These are phyloP conservation scores for Notocelia uddmanniana DNA, from an alignment of 2,888 invertebrate species.

Conservation along the genomic window DNA sequence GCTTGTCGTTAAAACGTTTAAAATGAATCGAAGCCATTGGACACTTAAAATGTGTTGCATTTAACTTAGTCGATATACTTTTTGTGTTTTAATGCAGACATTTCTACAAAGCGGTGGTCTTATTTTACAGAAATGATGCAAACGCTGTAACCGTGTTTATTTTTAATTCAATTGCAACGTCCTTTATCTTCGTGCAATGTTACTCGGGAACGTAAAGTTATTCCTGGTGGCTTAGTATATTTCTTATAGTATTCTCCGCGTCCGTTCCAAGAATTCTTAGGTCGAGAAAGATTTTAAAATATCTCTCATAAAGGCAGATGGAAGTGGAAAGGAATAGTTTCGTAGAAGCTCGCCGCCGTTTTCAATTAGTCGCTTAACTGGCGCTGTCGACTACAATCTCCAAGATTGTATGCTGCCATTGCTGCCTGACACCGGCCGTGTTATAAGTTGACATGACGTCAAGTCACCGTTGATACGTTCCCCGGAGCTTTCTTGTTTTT, in stretches of 20 bases:
- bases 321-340: conserved; percentile 52
- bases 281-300: conserved; percentile 44
- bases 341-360: conserved; percentile 56
- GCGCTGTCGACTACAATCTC: conserved; percentile 48
- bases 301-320: conserved; percentile 47
- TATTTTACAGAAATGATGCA: conserved; percentile 3
- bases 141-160: conserved; percentile 12
- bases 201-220: conserved; percentile 27
- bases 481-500: neutral
- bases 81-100: conserved; percentile 4
- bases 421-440: conserved; percentile 19
- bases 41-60: conserved; percentile 26
- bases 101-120: neutral
- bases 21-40: conserved; percentile 16
- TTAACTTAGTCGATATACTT: conserved; percentile 1
- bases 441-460: conserved; percentile 16
- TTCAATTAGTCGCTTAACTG: conserved; percentile 64
- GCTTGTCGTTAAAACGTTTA: conserved; percentile 30
- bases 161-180: conserved; percentile 13
- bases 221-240: conserved; percentile 20
- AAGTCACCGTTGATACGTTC: conserved; percentile 5
- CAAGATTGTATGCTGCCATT: conserved; percentile 34
- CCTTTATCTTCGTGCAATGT: conserved; percentile 26
- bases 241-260: conserved; percentile 32
- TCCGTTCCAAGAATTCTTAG: conserved; percentile 34